phyloP scores from a whole-genome alignment of 1,140 invertebrate genomes.

The Paralvinella palmiformis region DNA sequence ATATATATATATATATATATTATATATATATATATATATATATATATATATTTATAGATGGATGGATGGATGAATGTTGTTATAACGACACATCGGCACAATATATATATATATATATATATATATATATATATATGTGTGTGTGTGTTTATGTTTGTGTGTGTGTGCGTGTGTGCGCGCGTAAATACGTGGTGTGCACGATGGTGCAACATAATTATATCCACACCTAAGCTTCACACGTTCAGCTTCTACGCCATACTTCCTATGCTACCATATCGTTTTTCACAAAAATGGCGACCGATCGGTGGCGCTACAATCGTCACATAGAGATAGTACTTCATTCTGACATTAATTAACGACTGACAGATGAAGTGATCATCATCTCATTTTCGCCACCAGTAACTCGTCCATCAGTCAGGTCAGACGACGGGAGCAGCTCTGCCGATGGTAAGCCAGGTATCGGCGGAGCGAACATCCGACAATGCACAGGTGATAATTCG shows the following conservation, averaged over 20 bases:
- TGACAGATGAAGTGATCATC: background rate
- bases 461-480: too few species aligned
- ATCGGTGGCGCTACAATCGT: background rate
- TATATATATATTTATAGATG: background rate
- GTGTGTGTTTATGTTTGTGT: background rate
- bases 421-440: too few species aligned
- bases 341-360: background rate
- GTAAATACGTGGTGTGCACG: background rate
- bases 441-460: too few species aligned
- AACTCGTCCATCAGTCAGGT: too few species aligned
- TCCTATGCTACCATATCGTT: background rate
- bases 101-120: background rate
- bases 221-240: background rate
- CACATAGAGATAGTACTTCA: background rate
- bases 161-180: background rate
- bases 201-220: background rate
- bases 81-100: background rate
- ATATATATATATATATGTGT: background rate
- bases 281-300: background rate
- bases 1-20: background rate
- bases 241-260: background rate
- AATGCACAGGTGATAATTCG: too few species aligned
- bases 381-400: too few species aligned
- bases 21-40: background rate
- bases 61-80: background rate